phyloP scores from a whole-genome alignment of 2,113 vertebrate species.

The Notechis scutatus region DNA sequence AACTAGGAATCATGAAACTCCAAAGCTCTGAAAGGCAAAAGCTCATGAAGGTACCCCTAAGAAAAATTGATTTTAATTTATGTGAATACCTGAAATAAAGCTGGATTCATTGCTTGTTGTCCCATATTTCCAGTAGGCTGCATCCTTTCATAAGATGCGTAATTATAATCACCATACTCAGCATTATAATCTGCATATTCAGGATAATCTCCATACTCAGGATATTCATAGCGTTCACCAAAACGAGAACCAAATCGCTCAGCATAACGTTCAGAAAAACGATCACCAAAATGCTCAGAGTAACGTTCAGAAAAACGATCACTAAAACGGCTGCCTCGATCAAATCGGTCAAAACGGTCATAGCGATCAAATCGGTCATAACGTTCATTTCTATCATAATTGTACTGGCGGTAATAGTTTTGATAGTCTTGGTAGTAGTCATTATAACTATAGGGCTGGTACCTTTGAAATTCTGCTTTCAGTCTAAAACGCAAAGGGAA shows the following conservation, averaged over 20 bases:
- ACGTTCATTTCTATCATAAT: slow-evolving; percentile 54
- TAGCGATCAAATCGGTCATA: slow-evolving; percentile 21
- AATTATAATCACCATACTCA: slow-evolving; percentile 48
- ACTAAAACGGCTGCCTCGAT: slow-evolving; percentile 12
- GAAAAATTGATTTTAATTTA: background rate
- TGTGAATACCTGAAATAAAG: slow-evolving; percentile 61
- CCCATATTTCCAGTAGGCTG: slow-evolving; percentile 48
- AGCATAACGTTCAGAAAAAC: slow-evolving; percentile 21
- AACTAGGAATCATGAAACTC: background rate
- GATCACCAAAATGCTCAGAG: slow-evolving; percentile 11
- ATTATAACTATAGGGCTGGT: slow-evolving; percentile 70
- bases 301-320: slow-evolving; percentile 30
- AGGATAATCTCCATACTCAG: slow-evolving; percentile 22
- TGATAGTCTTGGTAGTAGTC: slow-evolving; percentile 75
- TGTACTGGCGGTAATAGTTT: slow-evolving; percentile 78
- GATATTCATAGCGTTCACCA: slow-evolving; percentile 25
- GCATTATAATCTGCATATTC: slow-evolving; percentile 28
- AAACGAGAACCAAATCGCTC: slow-evolving; percentile 27
- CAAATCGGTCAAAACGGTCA: slow-evolving; percentile 19
- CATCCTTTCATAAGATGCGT: slow-evolving; percentile 55
- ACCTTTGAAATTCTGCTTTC: slow-evolving; percentile 72
- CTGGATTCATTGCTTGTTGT: slow-evolving; percentile 50
- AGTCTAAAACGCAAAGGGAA: slow-evolving; percentile 69
- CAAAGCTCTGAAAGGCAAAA: background rate
- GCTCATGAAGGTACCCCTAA: background rate